Evolutionary conservation across 1,140 invertebrate species (phyloP).

Genomic region (Diorhabda carinulata): DNA sequence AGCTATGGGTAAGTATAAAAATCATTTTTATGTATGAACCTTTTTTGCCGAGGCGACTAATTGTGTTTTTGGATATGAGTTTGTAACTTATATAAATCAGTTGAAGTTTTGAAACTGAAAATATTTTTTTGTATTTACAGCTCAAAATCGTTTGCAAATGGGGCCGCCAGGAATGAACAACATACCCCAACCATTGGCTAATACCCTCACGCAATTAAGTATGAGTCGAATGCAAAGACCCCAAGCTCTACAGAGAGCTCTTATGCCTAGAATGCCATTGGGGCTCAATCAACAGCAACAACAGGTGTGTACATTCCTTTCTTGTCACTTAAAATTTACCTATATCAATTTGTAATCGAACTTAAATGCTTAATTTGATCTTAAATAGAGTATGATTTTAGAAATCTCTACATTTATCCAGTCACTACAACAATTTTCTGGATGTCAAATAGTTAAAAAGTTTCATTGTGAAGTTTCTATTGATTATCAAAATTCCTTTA

Average conservation of each 20-base stretch:
- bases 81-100: neutral
- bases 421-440: no score
- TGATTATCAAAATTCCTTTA: no score
- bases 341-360: no score
- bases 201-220: constrained; percentile 28
- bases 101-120: neutral
- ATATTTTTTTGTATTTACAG: constrained; percentile 9
- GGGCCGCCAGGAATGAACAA: constrained; percentile 29
- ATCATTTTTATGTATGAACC: no score
- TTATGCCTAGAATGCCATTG: constrained; percentile 30
- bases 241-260: constrained; percentile 25
- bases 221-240: constrained; percentile 34
- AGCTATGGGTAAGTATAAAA: constrained; percentile 3
- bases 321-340: no score
- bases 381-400: no score
- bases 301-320: constrained; percentile 24
- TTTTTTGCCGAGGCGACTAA: no score
- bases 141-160: constrained; percentile 29
- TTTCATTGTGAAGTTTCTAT: no score
- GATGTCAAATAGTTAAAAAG: no score
- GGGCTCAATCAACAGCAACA: constrained; percentile 41
- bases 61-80: no score
- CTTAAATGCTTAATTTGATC: no score
- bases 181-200: constrained; percentile 28
- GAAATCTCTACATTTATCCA: no score